Base-by-base conservation (phyloP, 2,888 invertebrate species). In the Acleris cristana region DNA sequence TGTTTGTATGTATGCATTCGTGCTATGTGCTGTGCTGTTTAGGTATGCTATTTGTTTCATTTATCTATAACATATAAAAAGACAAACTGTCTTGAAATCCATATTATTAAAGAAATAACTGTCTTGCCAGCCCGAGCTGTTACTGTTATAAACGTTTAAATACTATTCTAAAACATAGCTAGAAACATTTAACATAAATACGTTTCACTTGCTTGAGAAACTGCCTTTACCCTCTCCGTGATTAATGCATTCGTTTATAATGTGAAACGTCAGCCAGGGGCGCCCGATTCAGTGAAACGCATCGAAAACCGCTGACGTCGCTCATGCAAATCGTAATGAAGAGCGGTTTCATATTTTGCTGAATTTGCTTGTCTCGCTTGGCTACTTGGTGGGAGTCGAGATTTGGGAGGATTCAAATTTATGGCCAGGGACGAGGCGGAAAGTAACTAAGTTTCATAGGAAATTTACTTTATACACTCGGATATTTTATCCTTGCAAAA, bases 221-320 rank as follows among this genome's bases (percentile, higher is more conserved):
- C 74, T 76, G 74, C 66, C 66, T 69, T 80, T 78, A 79, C 81
- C 81, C 80, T 74, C 72, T 73, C 69, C 75, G 71, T 83, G 83
- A 86, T 83, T 84, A 81, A 86, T 87, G 82, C 79, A 78, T 81
- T 79, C 81, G 81, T 81, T 82, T 80, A 85, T 83, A 79, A 79
- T 73, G 76, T 80, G 78, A 76, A 81, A 80, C 79, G 74, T 79
- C 78, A 79, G 77, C 77, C 74, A 78, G 77, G 83, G 80, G 74
- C 73, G 73, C 70, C 75, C 80, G 80, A 82, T 81, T 76, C 77
- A 77, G 79, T 81, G 83, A 79, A 81, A 82, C 76, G 79, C 75
- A 76, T 76, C 74, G 74, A 72, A 81, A 81, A 79, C 73, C 76
- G 74, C 79, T 78, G 77, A 78, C 69, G 72, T 77, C 73, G 75